Percentiles rank a stretch among this genome's conserved stretches.
Evolutionary conservation across 2,113 vertebrate genomes (phyloP).

Genomic region (Lagopus leucura): DNA sequence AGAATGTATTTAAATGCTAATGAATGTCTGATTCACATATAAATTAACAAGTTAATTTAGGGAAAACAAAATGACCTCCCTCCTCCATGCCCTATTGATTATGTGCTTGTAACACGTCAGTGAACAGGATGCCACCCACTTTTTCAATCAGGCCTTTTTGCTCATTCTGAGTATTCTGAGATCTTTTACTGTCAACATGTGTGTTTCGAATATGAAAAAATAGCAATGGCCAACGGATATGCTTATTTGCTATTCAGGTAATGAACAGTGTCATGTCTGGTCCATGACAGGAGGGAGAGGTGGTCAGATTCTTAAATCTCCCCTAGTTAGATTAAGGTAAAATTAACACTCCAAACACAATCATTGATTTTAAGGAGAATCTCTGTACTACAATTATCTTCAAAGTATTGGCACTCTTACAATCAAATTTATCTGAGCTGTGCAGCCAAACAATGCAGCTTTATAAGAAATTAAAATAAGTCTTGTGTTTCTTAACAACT

Average conservation of each 20-base stretch:
- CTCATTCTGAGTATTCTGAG: not conserved
- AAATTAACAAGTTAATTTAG: constrained; percentile 55
- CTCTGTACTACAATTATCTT: not conserved
- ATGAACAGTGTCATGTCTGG: not conserved
- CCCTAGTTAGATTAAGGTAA: not conserved
- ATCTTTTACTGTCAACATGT: not conserved
- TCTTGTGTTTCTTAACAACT: not conserved
- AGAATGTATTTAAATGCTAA: constrained; percentile 64
- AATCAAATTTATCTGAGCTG: not conserved
- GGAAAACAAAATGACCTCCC: constrained; percentile 36
- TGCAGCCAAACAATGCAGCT: not conserved
- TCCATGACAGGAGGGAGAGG: not conserved
- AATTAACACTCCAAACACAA: not conserved
- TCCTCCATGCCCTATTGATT: constrained; percentile 55
- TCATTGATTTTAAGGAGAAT: not conserved
- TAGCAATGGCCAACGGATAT: not conserved
- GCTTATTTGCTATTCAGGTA: constrained; percentile 23
- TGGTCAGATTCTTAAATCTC: not conserved
- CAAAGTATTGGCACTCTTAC: not conserved
- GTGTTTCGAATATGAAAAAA: constrained; percentile 24
- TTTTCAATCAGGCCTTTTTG: not conserved
- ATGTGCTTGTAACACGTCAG: constrained; percentile 14
- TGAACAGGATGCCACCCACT: constrained; percentile 13
- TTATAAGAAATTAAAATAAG: not conserved
- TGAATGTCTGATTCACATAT: constrained; percentile 47